Base-by-base conservation (phyloP, 2,888 invertebrate genomes). In the Teleiodes luculella region DNA sequence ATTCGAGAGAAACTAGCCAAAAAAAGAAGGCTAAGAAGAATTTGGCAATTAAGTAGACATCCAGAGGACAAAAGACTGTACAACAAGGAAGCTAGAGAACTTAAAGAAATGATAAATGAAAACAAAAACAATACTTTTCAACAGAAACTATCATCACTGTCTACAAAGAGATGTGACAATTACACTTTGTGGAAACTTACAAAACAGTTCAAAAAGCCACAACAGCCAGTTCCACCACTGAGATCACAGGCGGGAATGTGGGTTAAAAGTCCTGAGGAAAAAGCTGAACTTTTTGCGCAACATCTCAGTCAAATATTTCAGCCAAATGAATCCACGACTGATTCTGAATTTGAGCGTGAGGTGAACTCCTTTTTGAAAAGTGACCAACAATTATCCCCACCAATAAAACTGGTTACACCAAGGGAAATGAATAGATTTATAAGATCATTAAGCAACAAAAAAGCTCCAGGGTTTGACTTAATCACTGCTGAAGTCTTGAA, bases 171-270 rank as follows among this genome's bases (percentile, higher is more conserved):
- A 49, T n/a, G 4, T 13, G 3, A 37, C 16, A 24, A 36, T 13
- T 20, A 49, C n/a, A 36, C 36, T n/a, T 20, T 49, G 7, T 49
- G 49, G 49, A 49, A 49, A 24, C 3, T n/a, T 13, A 24, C 36
- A 1, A 49, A 37, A 18, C 1, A 3, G 8, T 13, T 1, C 10
- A 20, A 49, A 1, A 49, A n/a, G 18, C 31, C 49, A 3, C 36
- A 49, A 16, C 1, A 20, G 1, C 2, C 16, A 2, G n/a, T 14
- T 8, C 35, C 18, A 10, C 36, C 49, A 13, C 4, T 49, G 24
- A 37, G n/a, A 36, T 20, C 14, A 13, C 2, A 3, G 13, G 11
- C 11, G 1, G 14, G 11, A 6, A 7, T 1, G 8, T 36, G 49
- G 49, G 36, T 37, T 6, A 18, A 7, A 24, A 49, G 3, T 6